Evolutionary conservation across 35 echinoderm and acorn worm genomes (phyloP).

Genomic region (Heliocidaris tuberculata): DNA sequence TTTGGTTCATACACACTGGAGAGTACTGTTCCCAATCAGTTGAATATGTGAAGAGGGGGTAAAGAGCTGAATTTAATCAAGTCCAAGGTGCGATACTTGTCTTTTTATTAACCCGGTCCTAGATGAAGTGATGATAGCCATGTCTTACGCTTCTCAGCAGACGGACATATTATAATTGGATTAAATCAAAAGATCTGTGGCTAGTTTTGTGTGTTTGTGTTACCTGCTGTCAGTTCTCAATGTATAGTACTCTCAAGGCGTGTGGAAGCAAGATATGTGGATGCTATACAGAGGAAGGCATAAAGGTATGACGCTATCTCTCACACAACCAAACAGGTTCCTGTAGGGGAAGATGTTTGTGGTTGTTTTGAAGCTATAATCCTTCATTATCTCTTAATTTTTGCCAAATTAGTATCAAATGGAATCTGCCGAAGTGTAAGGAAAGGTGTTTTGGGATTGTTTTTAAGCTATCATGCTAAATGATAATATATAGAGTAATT

Average conservation of each 20-base stretch:
- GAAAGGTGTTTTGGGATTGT: too few relatives aligned
- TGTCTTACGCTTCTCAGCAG: not conserved
- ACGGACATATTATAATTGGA: not conserved
- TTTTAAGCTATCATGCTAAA: too few relatives aligned
- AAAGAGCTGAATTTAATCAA: slow-evolving; percentile 3
- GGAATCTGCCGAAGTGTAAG: too few relatives aligned
- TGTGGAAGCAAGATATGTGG: slow-evolving; percentile 23
- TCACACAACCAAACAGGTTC: not conserved
- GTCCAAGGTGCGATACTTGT: not conserved
- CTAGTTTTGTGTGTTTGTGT: not conserved
- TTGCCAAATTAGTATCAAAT: too few relatives aligned
- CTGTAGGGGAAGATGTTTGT: not conserved
- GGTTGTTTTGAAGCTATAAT: too few relatives aligned
- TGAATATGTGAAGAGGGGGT: not conserved
- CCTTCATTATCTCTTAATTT: too few relatives aligned
- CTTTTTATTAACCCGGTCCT: not conserved
- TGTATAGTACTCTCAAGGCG: slow-evolving; percentile 5
- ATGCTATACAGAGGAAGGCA: not conserved
- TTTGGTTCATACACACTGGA: not conserved
- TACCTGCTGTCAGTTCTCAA: not conserved
- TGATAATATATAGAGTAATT: too few relatives aligned
- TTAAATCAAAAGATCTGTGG: not conserved
- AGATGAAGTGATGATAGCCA: not conserved
- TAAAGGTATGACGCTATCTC: not conserved
- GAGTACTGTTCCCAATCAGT: not conserved